Percentiles rank a stretch among this genome's conserved stretches.
Evolutionary conservation across 2,888 invertebrate species (phyloP).

Genomic region (Phyto melanocephala): DNA sequence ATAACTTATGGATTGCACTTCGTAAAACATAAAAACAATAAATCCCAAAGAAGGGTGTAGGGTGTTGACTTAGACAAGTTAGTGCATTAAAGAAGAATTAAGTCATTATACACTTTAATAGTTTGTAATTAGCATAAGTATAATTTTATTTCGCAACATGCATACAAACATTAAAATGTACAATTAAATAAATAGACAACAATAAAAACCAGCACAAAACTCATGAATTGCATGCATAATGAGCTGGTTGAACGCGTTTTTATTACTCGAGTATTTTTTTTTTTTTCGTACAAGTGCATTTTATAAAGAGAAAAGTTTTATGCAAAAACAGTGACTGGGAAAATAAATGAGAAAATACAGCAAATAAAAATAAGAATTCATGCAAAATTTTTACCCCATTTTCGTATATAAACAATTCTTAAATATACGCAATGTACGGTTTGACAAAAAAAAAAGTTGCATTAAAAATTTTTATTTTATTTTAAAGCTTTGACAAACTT

Average conservation of each 20-base stretch:
- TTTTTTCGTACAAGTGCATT: background rate
- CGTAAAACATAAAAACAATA: too few relatives aligned
- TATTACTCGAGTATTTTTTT: too few relatives aligned
- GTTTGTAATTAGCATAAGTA: background rate
- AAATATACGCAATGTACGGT: too few relatives aligned
- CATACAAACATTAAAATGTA: background rate
- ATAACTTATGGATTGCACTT: too few relatives aligned
- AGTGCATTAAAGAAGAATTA: background rate
- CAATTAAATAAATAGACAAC: background rate
- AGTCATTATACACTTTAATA: background rate
- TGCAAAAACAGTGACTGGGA: too few relatives aligned
- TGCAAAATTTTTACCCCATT: too few relatives aligned
- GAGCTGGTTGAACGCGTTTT: background rate
- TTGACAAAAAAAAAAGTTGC: too few relatives aligned
- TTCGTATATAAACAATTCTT: too few relatives aligned
- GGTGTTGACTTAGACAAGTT: background rate
- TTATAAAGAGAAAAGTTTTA: background rate
- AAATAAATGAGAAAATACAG: too few relatives aligned
- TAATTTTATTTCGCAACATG: background rate
- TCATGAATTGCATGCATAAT: background rate
- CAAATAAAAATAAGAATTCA: too few relatives aligned
- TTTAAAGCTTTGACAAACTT: too few relatives aligned
- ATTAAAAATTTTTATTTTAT: too few relatives aligned
- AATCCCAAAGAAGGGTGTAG: background rate
- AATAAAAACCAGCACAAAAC: background rate